These are phyloP conservation scores for Melanaphis sacchari DNA, from an alignment of 1,140 invertebrate genomes.

Conservation along the genomic window DNA sequence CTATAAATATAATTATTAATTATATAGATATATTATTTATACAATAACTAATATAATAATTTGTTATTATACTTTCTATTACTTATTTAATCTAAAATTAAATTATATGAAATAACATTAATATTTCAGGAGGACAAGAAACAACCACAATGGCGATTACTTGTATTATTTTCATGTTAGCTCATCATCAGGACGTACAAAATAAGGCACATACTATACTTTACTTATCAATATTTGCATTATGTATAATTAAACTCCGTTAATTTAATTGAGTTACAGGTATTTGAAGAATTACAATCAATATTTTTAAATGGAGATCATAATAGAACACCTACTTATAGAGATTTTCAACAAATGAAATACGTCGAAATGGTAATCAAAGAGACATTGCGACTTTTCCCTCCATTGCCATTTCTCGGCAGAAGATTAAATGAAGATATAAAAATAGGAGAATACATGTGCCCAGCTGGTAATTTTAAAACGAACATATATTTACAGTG, in stretches of 20 bases:
- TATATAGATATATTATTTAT: neutral
- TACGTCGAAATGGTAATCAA: slow-evolving; percentile 73
- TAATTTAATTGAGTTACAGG: slow-evolving; percentile 36
- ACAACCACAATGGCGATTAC: slow-evolving; percentile 54
- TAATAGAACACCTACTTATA: slow-evolving; percentile 63
- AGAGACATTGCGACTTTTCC: slow-evolving; percentile 70
- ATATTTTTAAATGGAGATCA: slow-evolving; percentile 64
- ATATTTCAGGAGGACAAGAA: slow-evolving; percentile 58
- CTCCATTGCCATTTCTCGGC: slow-evolving; percentile 69
- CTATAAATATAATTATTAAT: neutral
- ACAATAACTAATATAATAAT: too few relatives aligned
- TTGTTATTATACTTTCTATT: neutral
- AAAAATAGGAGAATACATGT: slow-evolving; percentile 56
- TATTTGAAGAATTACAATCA: slow-evolving; percentile 67
- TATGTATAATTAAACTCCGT: neutral
- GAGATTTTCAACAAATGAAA: slow-evolving; percentile 67
- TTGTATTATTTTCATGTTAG: slow-evolving; percentile 57
- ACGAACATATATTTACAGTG: neutral
- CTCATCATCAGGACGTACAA: slow-evolving; percentile 58
- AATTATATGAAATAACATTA: neutral
- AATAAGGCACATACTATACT: slow-evolving; percentile 51
- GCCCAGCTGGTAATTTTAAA: slow-evolving; percentile 39
- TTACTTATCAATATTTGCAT: slow-evolving; percentile 64
- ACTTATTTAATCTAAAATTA: neutral
- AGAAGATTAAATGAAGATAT: slow-evolving; percentile 65